A percentile compares a stretch with the other conserved stretches of the same genome.
Conservation (phyloP, 2,888 invertebrate genomes). For the Baccha elongata region DNA sequence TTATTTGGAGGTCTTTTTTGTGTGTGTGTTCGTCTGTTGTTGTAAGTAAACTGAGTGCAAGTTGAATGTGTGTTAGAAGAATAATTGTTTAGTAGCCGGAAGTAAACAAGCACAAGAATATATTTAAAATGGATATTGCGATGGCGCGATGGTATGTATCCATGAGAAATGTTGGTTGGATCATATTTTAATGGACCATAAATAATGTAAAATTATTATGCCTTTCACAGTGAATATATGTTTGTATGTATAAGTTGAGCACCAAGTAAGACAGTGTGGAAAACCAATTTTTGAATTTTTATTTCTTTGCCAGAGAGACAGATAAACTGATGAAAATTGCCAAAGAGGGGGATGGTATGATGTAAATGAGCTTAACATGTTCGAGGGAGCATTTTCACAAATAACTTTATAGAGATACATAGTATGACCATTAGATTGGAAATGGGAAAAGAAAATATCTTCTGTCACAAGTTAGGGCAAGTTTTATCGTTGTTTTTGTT, state of each 20-base stretch:
- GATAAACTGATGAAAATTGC: neutral
- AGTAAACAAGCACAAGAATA: neutral
- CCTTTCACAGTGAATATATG: constrained; percentile 20
- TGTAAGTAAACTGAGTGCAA: neutral
- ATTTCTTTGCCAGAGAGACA: neutral
- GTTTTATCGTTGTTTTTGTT: neutral
- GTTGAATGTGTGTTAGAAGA: neutral
- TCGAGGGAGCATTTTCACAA: neutral
- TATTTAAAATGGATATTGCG: neutral
- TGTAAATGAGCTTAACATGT: constrained; percentile 16
- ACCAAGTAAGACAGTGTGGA: neutral
- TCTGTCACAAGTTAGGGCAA: neutral
- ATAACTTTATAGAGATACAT: neutral
- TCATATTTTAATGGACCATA: constrained; percentile 71
- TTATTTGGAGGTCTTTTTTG: neutral
- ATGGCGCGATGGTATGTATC: constrained; percentile 24
- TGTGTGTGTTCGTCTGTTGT: neutral
- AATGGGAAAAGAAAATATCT: neutral
- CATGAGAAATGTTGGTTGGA: constrained; percentile 54
- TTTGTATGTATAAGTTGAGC: neutral
- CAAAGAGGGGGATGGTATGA: neutral
- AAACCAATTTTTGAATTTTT: constrained; percentile 8
- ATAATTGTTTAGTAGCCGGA: neutral
- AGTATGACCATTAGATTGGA: neutral
- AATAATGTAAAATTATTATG: constrained; percentile 70